Evolutionary conservation across 2,888 invertebrate species (phyloP).

Genomic region (Mantis religiosa): DNA sequence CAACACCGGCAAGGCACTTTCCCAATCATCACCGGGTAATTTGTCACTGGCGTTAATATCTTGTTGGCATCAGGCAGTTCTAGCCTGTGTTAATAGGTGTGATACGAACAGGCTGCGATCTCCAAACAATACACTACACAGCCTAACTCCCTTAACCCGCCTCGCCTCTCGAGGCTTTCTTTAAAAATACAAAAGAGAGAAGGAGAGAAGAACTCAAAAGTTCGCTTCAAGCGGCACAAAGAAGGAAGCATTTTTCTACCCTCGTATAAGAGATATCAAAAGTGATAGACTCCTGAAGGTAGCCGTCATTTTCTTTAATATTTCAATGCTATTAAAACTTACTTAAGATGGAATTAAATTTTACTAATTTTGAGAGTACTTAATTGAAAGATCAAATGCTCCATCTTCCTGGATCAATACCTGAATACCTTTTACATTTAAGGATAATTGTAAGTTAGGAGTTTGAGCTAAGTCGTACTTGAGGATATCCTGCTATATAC

Average conservation of each 20-base stretch:
- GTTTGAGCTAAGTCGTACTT: too few species aligned
- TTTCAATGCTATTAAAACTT: background rate
- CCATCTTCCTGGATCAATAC: too few species aligned
- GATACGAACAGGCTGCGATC: background rate
- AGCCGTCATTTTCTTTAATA: background rate
- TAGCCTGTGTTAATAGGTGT: constrained; percentile 24
- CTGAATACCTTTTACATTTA: too few species aligned
- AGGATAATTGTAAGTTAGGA: too few species aligned
- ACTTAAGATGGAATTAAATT: background rate
- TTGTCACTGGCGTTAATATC: constrained; percentile 23
- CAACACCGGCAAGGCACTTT: background rate
- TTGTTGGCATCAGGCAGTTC: constrained; percentile 10
- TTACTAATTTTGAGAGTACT: too few species aligned
- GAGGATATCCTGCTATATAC: too few species aligned
- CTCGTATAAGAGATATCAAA: background rate
- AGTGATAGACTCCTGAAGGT: background rate
- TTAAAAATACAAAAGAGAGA: background rate
- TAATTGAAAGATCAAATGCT: too few species aligned
- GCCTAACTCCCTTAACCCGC: background rate
- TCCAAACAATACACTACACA: background rate
- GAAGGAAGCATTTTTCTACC: background rate
- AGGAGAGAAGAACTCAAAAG: background rate
- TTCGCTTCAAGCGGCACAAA: background rate
- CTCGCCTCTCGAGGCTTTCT: background rate
- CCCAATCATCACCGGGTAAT: constrained; percentile 28